Conservation (phyloP, 2,888 invertebrate genomes). For the Drosophila longiperda region DNA sequence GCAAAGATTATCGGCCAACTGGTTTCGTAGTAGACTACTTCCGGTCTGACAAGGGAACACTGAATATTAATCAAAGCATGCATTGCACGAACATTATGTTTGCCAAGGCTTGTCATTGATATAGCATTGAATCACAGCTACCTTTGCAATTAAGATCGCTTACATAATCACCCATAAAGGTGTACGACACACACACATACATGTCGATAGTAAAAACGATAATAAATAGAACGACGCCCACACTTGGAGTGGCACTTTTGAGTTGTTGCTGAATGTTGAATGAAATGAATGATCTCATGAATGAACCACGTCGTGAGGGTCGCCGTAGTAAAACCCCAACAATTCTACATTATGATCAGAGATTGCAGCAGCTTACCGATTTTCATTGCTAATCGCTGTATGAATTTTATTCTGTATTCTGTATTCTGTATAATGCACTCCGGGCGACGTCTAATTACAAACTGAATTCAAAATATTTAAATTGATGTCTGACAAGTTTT, state of each 20-base stretch:
- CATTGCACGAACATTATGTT: slow-evolving; percentile 33
- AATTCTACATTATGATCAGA: background rate
- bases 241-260: slow-evolving; percentile 33
- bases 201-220: slow-evolving; percentile 11
- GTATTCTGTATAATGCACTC: slow-evolving; percentile 13
- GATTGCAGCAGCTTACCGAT: slow-evolving; percentile 63
- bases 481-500: slow-evolving; percentile 60
- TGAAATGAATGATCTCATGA: slow-evolving; percentile 69
- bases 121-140: slow-evolving; percentile 49
- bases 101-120: slow-evolving; percentile 50
- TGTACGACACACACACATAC: slow-evolving; percentile 12
- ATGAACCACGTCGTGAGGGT: slow-evolving; percentile 64
- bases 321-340: slow-evolving; percentile 27
- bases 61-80: slow-evolving; percentile 33
- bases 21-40: slow-evolving; percentile 30
- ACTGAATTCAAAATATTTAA: slow-evolving; percentile 75
- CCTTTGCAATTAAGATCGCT: slow-evolving; percentile 56
- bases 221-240: slow-evolving; percentile 73
- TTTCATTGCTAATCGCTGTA: slow-evolving; percentile 54
- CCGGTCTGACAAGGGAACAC: slow-evolving; percentile 32
- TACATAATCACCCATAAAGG: slow-evolving; percentile 54
- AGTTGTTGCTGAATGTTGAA: slow-evolving; percentile 40
- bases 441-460: slow-evolving; percentile 58
- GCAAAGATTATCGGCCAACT: slow-evolving; percentile 13
- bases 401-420: background rate